Percentiles rank a stretch among this genome's conserved stretches.
Conservation (phyloP, 2,113 vertebrate species). For the Saguinus imperator region DNA sequence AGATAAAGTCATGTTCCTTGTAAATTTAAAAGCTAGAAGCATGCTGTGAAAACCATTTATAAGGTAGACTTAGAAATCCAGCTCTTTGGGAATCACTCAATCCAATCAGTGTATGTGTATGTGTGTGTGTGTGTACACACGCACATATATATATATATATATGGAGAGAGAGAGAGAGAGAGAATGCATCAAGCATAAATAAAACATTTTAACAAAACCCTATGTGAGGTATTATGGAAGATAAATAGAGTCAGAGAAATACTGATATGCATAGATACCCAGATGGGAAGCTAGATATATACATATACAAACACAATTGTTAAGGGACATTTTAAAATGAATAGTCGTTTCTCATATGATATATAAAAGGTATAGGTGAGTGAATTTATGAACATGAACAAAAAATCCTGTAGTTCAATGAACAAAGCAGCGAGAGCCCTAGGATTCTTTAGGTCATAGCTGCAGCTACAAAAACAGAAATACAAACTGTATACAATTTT, state of each 20-base stretch:
- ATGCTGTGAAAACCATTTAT: background rate
- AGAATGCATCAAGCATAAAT: background rate
- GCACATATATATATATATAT: no score
- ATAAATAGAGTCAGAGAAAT: background rate
- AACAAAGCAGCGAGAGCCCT: background rate
- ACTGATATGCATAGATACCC: background rate
- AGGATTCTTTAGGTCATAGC: background rate
- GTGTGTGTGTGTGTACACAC: no score
- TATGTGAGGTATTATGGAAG: background rate
- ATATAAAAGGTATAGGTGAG: background rate
- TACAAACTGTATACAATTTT: background rate
- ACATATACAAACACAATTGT: background rate
- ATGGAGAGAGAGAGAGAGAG: background rate
- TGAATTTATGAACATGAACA: background rate
- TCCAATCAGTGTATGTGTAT: background rate
- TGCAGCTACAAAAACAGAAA: background rate
- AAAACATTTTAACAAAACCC: background rate
- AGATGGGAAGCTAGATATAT: background rate
- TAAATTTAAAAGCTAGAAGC: background rate
- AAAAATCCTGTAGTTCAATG: background rate
- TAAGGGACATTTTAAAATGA: background rate
- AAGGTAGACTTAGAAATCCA: background rate
- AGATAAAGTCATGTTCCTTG: background rate
- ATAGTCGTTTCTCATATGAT: background rate
- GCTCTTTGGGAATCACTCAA: background rate